phyloP scores from a whole-genome alignment of 2,888 invertebrate species.

The Steinernema scapterisci region DNA sequence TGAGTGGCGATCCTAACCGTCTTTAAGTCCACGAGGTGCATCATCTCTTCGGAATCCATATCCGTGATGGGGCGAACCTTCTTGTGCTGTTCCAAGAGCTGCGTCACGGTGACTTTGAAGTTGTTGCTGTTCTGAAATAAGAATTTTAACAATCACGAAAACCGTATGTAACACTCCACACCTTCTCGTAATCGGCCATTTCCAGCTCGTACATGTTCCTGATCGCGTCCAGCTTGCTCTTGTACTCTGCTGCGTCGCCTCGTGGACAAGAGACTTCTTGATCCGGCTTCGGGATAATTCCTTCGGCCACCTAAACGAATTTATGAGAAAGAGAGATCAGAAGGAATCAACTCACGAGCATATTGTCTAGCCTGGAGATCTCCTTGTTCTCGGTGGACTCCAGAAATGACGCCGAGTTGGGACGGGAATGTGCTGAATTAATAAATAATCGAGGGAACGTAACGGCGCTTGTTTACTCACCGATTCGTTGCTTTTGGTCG shows the following conservation, averaged over 20 bases:
- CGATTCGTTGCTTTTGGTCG: conserved; percentile 14
- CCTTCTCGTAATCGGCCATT: conserved; percentile 35
- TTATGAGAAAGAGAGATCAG: background rate
- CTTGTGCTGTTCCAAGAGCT: conserved; percentile 73
- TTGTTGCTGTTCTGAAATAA: conserved; percentile 31
- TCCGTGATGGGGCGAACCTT: conserved; percentile 96
- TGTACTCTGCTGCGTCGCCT: conserved; percentile 41
- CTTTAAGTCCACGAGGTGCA: conserved; percentile 93
- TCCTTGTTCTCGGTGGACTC: background rate
- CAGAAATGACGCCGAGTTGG: background rate
- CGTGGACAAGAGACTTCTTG: background rate
- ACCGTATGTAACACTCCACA: too few species aligned
- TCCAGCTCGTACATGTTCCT: conserved; percentile 16
- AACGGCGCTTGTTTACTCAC: background rate
- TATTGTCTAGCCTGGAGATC: conserved; percentile 41
- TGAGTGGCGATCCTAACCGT: conserved; percentile 74
- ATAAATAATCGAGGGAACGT: background rate
- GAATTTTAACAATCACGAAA: background rate
- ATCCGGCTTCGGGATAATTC: conserved; percentile 24
- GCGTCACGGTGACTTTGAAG: conserved; percentile 75
- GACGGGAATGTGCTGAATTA: conserved; percentile 17
- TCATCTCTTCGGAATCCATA: conserved; percentile 90
- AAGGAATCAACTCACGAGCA: conserved; percentile 36
- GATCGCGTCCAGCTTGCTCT: conserved; percentile 33
- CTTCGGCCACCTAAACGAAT: conserved; percentile 33